These are phyloP conservation scores for Raphicerus campestris DNA, from an alignment of 2,113 vertebrate genomes.

Conservation along the genomic window DNA sequence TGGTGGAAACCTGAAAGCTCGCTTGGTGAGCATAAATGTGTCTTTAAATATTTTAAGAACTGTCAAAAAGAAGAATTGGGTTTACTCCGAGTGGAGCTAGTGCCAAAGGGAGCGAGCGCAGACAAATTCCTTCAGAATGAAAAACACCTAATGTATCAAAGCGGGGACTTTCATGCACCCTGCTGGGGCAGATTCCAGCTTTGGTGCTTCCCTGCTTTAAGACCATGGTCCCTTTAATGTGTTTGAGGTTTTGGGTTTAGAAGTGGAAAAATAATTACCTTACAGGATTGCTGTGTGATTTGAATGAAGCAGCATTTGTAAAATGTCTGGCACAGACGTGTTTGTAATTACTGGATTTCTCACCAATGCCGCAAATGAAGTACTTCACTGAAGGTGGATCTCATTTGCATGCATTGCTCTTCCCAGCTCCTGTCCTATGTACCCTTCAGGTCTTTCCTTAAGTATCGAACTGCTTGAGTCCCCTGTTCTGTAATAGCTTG, in stretches of 20 bases:
- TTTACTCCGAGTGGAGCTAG: not conserved
- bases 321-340: not conserved
- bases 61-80: not conserved
- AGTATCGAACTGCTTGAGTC: not conserved
- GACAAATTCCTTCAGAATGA: not conserved
- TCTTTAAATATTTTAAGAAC: slow-evolving; percentile 39
- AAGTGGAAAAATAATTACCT: not conserved
- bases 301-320: not conserved
- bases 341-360: not conserved
- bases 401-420: not conserved
- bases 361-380: not conserved
- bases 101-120: not conserved
- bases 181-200: not conserved
- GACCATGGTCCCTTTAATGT: not conserved
- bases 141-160: not conserved
- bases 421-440: not conserved
- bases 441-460: not conserved
- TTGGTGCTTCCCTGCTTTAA: not conserved
- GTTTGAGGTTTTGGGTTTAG: not conserved
- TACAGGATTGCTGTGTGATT: not conserved
- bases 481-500: not conserved
- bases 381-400: not conserved
- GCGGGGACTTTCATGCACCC: not conserved
- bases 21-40: not conserved
- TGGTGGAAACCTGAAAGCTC: not conserved